These are phyloP conservation scores for Chloroclystis v-ata DNA, from an alignment of 2,888 invertebrate species.

Conservation along the genomic window DNA sequence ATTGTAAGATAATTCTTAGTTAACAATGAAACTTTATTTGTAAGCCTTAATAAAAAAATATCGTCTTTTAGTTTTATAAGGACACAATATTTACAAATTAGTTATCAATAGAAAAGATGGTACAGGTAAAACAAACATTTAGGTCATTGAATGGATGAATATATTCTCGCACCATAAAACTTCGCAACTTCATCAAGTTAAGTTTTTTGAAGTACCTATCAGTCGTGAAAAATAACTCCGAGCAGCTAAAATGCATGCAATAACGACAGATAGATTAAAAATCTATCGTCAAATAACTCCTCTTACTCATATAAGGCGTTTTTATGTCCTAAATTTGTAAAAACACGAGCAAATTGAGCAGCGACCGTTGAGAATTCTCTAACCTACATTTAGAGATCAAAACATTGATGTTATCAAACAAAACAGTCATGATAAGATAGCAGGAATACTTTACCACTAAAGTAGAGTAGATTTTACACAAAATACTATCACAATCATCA, in stretches of 20 bases:
- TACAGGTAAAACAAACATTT: slow-evolving; percentile 38
- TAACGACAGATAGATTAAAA: neutral
- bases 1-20: too few species aligned
- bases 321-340: slow-evolving; percentile 57
- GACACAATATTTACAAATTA: slow-evolving; percentile 32
- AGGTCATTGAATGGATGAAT: slow-evolving; percentile 34
- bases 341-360: slow-evolving; percentile 55
- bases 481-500: slow-evolving; percentile 66
- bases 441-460: slow-evolving; percentile 64
- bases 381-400: slow-evolving; percentile 59
- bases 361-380: slow-evolving; percentile 45
- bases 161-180: neutral
- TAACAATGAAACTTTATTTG: too few species aligned
- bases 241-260: slow-evolving; percentile 1
- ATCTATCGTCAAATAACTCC: slow-evolving; percentile 32
- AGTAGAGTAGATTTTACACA: slow-evolving; percentile 58
- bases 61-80: too few species aligned
- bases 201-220: slow-evolving; percentile 6
- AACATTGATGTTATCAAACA: slow-evolving; percentile 44
- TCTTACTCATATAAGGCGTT: slow-evolving; percentile 29
- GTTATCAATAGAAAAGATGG: slow-evolving; percentile 33
- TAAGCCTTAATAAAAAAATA: too few species aligned
- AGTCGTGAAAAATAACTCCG: slow-evolving; percentile 2
- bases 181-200: slow-evolving; percentile 8
- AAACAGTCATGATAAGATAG: slow-evolving; percentile 60